Evolutionary conservation across 2,888 invertebrate species (phyloP).

Genomic region (Ceriagrion tenellum): DNA sequence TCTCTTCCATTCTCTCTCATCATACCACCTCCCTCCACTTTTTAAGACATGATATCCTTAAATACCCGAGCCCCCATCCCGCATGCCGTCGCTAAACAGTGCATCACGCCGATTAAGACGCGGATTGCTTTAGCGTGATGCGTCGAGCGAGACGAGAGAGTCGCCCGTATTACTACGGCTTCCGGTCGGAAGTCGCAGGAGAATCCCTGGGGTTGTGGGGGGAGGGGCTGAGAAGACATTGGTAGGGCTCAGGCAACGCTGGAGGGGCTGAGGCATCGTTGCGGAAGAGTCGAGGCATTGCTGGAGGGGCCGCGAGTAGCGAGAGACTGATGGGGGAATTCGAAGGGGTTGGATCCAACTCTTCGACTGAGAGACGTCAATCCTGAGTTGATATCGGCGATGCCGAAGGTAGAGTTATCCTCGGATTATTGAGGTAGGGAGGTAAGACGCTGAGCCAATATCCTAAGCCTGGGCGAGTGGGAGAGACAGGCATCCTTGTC

Average conservation of each 20-base stretch:
- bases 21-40: too few relatives aligned
- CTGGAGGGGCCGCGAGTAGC: too few relatives aligned
- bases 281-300: too few relatives aligned
- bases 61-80: too few relatives aligned
- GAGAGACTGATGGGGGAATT: background rate
- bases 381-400: background rate
- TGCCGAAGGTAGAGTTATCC: background rate
- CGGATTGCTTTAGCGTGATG: background rate
- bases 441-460: background rate
- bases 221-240: too few relatives aligned
- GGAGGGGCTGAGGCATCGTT: too few relatives aligned
- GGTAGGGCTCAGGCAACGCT: too few relatives aligned
- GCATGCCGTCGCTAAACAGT: too few relatives aligned
- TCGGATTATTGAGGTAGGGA: background rate
- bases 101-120: too few relatives aligned
- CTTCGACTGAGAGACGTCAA: background rate
- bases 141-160: background rate
- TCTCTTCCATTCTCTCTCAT: too few relatives aligned
- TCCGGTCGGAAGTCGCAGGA: background rate
- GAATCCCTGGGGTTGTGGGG: too few relatives aligned
- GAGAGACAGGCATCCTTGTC: background rate
- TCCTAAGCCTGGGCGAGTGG: background rate
- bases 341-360: background rate
- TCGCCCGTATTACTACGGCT: background rate
- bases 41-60: too few relatives aligned